Percentiles rank a stretch among this genome's conserved stretches.
Conservation (phyloP, 1,140 invertebrate species). For the Trichonephila inaurata region DNA sequence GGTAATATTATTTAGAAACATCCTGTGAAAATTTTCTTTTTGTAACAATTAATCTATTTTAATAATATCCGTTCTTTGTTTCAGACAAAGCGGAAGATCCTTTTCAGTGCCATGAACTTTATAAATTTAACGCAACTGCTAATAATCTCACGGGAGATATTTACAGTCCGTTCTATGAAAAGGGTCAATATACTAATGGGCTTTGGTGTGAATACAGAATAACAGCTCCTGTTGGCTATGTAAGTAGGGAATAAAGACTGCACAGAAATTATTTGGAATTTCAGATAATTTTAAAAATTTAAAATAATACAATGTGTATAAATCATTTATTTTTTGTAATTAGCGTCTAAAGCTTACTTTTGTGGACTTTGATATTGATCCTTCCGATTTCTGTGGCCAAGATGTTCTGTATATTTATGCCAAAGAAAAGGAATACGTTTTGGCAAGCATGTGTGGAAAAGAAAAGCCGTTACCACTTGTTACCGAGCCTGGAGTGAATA, state of each 20-base stretch:
- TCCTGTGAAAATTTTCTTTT: not conserved
- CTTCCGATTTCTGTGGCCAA: conserved; percentile 42
- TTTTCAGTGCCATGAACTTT: conserved; percentile 42
- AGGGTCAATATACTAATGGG: not conserved
- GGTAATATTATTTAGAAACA: too few species aligned
- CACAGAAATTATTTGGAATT: too few species aligned
- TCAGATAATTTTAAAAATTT: too few species aligned
- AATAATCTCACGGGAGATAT: not conserved
- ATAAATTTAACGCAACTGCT: not conserved
- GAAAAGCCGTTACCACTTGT: not conserved
- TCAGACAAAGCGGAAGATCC: conserved; percentile 12
- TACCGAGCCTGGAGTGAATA: not conserved
- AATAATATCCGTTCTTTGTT: not conserved
- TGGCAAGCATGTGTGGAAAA: conserved; percentile 21
- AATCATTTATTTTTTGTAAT: not conserved
- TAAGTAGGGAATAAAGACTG: not conserved
- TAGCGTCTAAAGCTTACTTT: conserved; percentile 47
- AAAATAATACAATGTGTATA: too few species aligned
- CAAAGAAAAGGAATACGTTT: not conserved
- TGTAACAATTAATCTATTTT: too few species aligned
- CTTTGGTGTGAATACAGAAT: conserved; percentile 51
- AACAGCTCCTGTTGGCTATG: conserved; percentile 4
- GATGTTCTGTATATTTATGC: not conserved
- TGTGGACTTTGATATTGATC: conserved; percentile 46
- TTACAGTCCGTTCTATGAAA: conserved; percentile 26